Evolutionary conservation across 2,113 vertebrate genomes (phyloP), one percentile per base, ranked within the genome.

Genomic region (Ranitomeya variabilis): DNA sequence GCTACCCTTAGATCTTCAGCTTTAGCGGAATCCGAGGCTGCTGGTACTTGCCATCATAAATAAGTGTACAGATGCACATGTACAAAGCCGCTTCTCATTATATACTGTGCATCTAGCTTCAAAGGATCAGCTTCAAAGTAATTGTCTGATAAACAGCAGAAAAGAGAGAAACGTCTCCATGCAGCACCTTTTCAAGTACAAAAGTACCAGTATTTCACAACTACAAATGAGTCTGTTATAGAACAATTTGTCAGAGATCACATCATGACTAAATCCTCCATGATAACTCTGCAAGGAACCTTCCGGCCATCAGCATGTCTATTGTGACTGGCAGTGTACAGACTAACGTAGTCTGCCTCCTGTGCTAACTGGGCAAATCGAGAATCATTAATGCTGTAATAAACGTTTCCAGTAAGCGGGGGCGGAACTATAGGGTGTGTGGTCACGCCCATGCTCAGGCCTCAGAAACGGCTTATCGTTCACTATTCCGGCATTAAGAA

Each of bases 41-140:
- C 45, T 67, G 74, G 85, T 86, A 79, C 52, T 37, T n/a, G 59
- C 23, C 60, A 51, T 77, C 73, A 79, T 76, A 86, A 76, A 85
- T 71, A 85, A 73, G 31, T 86, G 73, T 60, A 66, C 73, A 86
- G 76, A 86, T 66, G 74, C n/a, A 66, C 74, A 67, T 55, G 62
- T 37, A 87, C 77, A 71, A 59, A 66, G 76, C 62, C n/a, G 64
- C 69, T 59, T 76, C 83, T 31, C 83, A 85, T 85, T 74, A 57
- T 85, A 74, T 31, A 37, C 67, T 16, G 52, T 7, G 6, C 14
- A 18, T 74, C 67, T 26, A 12, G 69, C 85, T 79, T 79, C 74
- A 80, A 67, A 87, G 59, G n/a, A 80, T 4, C n/a, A 26, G n/a
- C 77, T 64, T 87, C 86, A 87, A 87, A 87, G 86, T 87, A 57